Percentiles rank a stretch among this genome's conserved stretches.
Conservation (phyloP, 2,113 vertebrate genomes). For the Erythrocercus mccallii region DNA sequence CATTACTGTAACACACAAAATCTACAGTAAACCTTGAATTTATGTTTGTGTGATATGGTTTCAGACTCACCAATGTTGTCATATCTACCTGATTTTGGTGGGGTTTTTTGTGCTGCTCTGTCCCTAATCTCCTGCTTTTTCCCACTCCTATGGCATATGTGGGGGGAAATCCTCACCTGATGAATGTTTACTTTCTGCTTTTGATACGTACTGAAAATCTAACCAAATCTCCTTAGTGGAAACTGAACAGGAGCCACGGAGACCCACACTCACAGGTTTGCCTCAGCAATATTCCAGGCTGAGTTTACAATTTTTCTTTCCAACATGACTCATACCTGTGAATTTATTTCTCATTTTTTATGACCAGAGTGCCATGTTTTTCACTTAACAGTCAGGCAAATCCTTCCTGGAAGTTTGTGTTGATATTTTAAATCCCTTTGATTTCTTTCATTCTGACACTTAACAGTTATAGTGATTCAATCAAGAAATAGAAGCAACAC, state of each 20-base stretch:
- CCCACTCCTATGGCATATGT: neutral
- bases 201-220: neutral
- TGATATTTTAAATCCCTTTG: conserved; percentile 40
- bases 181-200: neutral
- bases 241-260: neutral
- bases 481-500: neutral
- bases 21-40: neutral
- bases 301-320: conserved; percentile 23
- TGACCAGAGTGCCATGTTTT: conserved; percentile 18
- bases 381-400: conserved; percentile 18
- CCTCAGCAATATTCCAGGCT: neutral
- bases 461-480: neutral
- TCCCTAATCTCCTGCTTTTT: neutral
- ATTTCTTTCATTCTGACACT: conserved; percentile 23
- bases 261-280: neutral
- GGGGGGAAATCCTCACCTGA: neutral
- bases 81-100: neutral
- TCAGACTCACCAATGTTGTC: neutral
- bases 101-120: neutral
- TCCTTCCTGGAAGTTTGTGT: conserved; percentile 32
- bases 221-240: neutral
- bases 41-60: neutral
- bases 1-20: neutral
- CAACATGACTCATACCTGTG: conserved; percentile 21
- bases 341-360: conserved; percentile 40